phyloP scores from a whole-genome alignment of 2,888 invertebrate species.

The Brenthis ino region DNA sequence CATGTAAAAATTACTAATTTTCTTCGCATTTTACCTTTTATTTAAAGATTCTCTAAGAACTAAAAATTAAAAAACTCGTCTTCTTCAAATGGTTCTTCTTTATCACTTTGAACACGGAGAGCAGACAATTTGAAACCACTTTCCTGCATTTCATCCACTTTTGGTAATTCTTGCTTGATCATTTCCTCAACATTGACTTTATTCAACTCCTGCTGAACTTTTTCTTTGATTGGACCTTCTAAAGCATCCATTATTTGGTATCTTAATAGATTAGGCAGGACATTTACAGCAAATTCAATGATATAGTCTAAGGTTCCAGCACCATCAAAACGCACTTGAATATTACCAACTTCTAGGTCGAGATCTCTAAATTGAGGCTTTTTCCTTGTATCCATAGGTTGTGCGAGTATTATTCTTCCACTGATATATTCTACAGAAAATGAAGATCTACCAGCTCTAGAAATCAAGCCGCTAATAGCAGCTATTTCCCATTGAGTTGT shows the following conservation, averaged over 20 bases:
- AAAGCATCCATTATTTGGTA: conserved; percentile 94
- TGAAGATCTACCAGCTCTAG: conserved; percentile 87
- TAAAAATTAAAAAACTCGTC: conserved; percentile 78
- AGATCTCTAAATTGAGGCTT: conserved; percentile 87
- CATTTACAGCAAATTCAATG: conserved; percentile 90
- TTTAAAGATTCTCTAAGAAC: conserved; percentile 11
- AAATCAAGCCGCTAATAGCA: conserved; percentile 85
- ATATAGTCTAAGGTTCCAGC: conserved; percentile 93
- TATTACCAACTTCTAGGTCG: conserved; percentile 91
- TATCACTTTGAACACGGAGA: conserved; percentile 50
- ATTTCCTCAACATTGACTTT: conserved; percentile 88
- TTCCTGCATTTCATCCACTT: conserved; percentile 83
- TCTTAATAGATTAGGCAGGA: conserved; percentile 91
- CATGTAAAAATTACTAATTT: too few relatives aligned
- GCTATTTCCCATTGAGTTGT: conserved; percentile 90
- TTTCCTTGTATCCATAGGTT: conserved; percentile 89
- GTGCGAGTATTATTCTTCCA: conserved; percentile 86
- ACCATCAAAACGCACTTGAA: conserved; percentile 91
- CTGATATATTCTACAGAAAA: conserved; percentile 91
- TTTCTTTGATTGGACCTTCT: conserved; percentile 88
- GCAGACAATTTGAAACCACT: conserved; percentile 72
- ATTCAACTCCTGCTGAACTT: conserved; percentile 88
- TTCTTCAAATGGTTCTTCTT: conserved; percentile 59
- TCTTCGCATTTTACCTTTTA: too few relatives aligned
- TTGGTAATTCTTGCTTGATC: conserved; percentile 86